A percentile compares a stretch with the other conserved stretches of the same genome.
Evolutionary conservation across 2,113 vertebrate genomes (phyloP).

Genomic region (Tachysurus vachellii): DNA sequence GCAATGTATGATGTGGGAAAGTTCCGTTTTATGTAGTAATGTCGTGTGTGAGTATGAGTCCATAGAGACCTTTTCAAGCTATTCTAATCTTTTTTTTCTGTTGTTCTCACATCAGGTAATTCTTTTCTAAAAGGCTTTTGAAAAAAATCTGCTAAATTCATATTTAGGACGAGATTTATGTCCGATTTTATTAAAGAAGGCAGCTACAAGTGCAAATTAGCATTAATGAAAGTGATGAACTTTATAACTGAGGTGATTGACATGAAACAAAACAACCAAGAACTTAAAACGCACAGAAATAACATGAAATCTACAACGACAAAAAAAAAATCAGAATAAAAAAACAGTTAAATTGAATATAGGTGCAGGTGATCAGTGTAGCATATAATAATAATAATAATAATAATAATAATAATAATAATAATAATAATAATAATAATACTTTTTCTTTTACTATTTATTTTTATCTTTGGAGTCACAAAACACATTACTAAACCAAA

Average conservation of each 20-base stretch:
- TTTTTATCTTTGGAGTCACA: neutral
- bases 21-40: too few relatives aligned
- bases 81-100: too few relatives aligned
- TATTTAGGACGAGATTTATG: too few relatives aligned
- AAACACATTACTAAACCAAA: neutral
- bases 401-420: too few relatives aligned
- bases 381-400: neutral
- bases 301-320: neutral
- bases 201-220: neutral
- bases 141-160: too few relatives aligned
- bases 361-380: neutral
- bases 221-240: neutral
- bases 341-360: neutral
- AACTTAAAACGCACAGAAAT: neutral
- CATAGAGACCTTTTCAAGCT: too few relatives aligned
- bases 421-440: too few relatives aligned
- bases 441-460: too few relatives aligned
- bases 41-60: too few relatives aligned
- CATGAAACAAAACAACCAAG: neutral
- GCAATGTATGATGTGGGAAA: too few relatives aligned
- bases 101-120: too few relatives aligned
- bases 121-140: too few relatives aligned
- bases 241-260: neutral
- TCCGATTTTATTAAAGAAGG: neutral
- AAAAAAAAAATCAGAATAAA: neutral